Evolutionary conservation across 2,888 invertebrate species (phyloP).

Genomic region (Carpatolechia fugitivella): DNA sequence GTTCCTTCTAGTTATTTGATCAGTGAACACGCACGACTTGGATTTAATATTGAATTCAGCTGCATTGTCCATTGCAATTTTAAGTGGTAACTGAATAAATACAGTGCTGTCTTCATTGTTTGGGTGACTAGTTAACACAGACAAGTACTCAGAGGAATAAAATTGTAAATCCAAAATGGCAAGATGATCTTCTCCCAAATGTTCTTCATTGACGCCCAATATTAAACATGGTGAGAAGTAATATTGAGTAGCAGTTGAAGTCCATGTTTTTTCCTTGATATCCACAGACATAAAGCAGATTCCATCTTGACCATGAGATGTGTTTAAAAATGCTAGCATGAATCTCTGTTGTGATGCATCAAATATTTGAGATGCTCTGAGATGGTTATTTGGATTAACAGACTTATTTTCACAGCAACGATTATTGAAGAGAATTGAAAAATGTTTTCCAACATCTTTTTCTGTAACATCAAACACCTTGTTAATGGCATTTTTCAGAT

Average conservation of each 20-base stretch:
- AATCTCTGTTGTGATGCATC: slow-evolving; percentile 67
- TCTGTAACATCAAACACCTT: slow-evolving; percentile 84
- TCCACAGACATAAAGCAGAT: slow-evolving; percentile 75
- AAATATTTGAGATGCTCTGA: slow-evolving; percentile 74
- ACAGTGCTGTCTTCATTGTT: slow-evolving; percentile 58
- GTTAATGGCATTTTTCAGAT: slow-evolving; percentile 82
- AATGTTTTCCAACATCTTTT: slow-evolving; percentile 81
- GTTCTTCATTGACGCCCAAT: slow-evolving; percentile 42
- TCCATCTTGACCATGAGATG: slow-evolving; percentile 52
- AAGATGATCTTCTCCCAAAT: slow-evolving; percentile 48
- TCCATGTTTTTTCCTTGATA: slow-evolving; percentile 57
- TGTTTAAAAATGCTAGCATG: slow-evolving; percentile 72
- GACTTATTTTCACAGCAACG: slow-evolving; percentile 64
- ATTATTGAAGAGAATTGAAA: slow-evolving; percentile 75
- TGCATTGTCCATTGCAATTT: slow-evolving; percentile 69
- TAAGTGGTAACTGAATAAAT: slow-evolving; percentile 70
- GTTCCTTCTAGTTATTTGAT: slow-evolving; percentile 71
- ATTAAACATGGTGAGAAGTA: slow-evolving; percentile 70
- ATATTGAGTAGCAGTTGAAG: slow-evolving; percentile 74
- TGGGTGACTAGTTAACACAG: slow-evolving; percentile 83
- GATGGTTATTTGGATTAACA: slow-evolving; percentile 39
- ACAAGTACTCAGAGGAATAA: slow-evolving; percentile 85
- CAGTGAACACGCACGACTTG: slow-evolving; percentile 60
- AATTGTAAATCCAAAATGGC: slow-evolving; percentile 85
- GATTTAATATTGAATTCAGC: slow-evolving; percentile 57